phyloP scores from a whole-genome alignment of 2,797 vertebrate species.

The Micromesistius poutassou region DNA sequence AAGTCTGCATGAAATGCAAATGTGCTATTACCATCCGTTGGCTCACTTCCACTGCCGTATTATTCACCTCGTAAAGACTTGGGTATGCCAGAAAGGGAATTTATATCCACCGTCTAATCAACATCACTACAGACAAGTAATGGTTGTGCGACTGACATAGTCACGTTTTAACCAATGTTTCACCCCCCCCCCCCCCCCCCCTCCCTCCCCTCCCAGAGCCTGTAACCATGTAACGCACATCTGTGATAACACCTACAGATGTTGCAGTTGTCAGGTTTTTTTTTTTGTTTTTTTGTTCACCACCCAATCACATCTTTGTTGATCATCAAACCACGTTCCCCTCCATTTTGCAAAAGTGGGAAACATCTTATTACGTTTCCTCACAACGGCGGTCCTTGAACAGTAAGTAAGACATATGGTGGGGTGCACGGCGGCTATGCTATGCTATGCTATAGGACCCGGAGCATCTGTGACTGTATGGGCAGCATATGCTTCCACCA shows the following conservation, averaged over 20 bases:
- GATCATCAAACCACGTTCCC: neutral
- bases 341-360: neutral
- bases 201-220: too few species aligned
- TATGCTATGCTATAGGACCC: neutral
- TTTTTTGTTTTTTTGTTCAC: too few species aligned
- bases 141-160: neutral
- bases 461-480: neutral
- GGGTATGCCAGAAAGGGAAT: neutral
- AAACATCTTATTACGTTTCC: neutral
- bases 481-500: neutral
- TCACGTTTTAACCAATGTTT: neutral
- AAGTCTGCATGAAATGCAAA: constrained; percentile 2
- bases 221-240: neutral
- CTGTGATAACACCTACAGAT: neutral
- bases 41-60: neutral
- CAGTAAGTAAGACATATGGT: neutral
- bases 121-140: neutral
- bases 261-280: neutral
- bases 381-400: neutral
- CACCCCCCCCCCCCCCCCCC: too few species aligned
- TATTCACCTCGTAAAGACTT: neutral
- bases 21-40: neutral
- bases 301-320: neutral
- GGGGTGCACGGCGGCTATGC: neutral
- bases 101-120: neutral